These are phyloP conservation scores for Chorisops tibialis DNA, from an alignment of 2,888 invertebrate genomes.

Conservation along the genomic window DNA sequence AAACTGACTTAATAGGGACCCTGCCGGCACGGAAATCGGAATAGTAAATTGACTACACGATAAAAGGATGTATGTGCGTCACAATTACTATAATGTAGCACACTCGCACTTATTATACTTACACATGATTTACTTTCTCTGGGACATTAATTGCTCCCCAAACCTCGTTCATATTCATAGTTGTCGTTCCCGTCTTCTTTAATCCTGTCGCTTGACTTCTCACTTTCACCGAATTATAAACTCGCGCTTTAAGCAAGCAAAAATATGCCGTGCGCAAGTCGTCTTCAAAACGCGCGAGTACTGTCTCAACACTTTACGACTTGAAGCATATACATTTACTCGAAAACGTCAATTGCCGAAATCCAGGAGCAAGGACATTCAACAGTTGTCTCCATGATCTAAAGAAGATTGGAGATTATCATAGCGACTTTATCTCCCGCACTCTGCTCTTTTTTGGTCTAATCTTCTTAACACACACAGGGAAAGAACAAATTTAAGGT, in stretches of 20 bases:
- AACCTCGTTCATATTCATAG: slow-evolving; percentile 9
- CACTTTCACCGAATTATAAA: too few species aligned
- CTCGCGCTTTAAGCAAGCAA: too few species aligned
- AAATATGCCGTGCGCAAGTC: too few species aligned
- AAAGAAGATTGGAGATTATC: neutral
- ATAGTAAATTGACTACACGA: neutral
- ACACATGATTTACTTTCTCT: slow-evolving; percentile 7
- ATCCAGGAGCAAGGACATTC: slow-evolving; percentile 18
- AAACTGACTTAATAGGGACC: too few species aligned
- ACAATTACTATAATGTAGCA: neutral
- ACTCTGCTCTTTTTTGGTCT: too few species aligned
- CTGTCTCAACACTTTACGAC: neutral
- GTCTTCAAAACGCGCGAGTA: too few species aligned
- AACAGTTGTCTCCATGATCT: slow-evolving; percentile 28
- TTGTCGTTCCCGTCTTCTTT: neutral
- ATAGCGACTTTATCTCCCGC: neutral
- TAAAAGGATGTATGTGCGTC: neutral
- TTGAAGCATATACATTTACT: neutral
- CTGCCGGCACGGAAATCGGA: neutral
- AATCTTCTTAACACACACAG: too few species aligned
- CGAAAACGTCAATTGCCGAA: neutral
- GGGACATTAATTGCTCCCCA: slow-evolving; percentile 1
- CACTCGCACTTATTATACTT: slow-evolving; percentile 1
- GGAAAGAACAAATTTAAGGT: too few species aligned
- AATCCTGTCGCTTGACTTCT: too few species aligned